Evolutionary conservation across 1,140 invertebrate species (phyloP), one percentile per base, ranked within the genome.

Genomic region (Saccostrea echinata): DNA sequence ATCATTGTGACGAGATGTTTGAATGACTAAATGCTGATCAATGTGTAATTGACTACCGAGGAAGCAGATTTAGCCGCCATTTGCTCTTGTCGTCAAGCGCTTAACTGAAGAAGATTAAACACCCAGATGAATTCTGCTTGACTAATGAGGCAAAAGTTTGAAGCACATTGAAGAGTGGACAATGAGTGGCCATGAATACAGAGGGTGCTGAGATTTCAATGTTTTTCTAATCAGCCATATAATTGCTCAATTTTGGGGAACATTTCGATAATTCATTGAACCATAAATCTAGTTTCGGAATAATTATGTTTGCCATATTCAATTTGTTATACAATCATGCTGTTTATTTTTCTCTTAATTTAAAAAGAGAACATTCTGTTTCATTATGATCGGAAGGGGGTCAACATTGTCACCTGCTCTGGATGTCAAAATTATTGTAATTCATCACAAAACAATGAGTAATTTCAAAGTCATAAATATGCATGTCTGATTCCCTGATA

Each of bases 41-140:
- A 35, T 76, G 68, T 30, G 68, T 76, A 30, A 76, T 76, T 76
- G 68, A 76, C 68, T 76, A 30, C 68, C 16, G 27, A 27, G 30
- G 11, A 33, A 76, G 68, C 68, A 76, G 68, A 76, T 76, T 16
- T 76, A 76, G 68, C 68, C 30, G 24, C 27, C 68, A 33, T 76
- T 33, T 33, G 30, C 68, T 76, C 68, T 76, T 76, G 68, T 76
- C 68, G 68, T 76, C 68, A 76, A 76, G 68, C 68, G 68, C 68
- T 76, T 76, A 76, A 76, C 68, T 33, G 68, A 76, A 27, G 68
- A 76, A 76, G 68, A 76, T 76, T 76, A 76, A 76, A 76, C 68
- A 76, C 68, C 68, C 68, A 33, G 68, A 2, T 76, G 68, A 76
- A 76, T 76, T 76, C 68, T 76, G 33, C 30, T 30, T 76, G 68